phyloP scores from a whole-genome alignment of 1,140 invertebrate genomes.

The Micrasema minimum region DNA sequence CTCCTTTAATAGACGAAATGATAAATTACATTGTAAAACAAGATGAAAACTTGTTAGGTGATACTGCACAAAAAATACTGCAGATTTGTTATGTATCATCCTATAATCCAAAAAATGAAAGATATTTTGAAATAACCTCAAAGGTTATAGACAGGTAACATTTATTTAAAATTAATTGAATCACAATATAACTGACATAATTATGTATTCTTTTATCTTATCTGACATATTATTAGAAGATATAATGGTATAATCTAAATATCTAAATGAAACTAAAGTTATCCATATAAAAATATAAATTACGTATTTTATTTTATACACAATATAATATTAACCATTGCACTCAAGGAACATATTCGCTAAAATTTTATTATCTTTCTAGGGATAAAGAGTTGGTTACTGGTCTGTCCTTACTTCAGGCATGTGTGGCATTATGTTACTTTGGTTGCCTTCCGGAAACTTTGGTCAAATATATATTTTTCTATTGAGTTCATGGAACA shows the following conservation, averaged over 20 bases:
- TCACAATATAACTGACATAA: slow-evolving; percentile 6
- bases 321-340: background rate
- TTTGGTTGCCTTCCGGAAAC: slow-evolving; percentile 31
- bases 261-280: too few relatives aligned
- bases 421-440: slow-evolving; percentile 38
- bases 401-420: slow-evolving; percentile 37
- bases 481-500: slow-evolving; percentile 49
- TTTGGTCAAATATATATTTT: slow-evolving; percentile 46
- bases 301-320: background rate
- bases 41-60: slow-evolving; percentile 25
- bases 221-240: too few relatives aligned
- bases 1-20: slow-evolving; percentile 3
- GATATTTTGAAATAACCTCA: slow-evolving; percentile 7
- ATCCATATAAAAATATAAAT: too few relatives aligned
- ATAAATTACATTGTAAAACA: slow-evolving; percentile 17
- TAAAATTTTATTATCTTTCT: slow-evolving; percentile 20
- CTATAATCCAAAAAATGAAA: slow-evolving; percentile 31
- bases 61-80: slow-evolving; percentile 34
- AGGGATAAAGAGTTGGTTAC: slow-evolving; percentile 41
- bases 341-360: too few relatives aligned
- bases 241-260: too few relatives aligned
- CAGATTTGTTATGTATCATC: slow-evolving; percentile 20
- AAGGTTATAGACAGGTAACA: slow-evolving; percentile 35
- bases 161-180: too few relatives aligned
- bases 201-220: background rate